Evolutionary conservation across 1,140 invertebrate genomes (phyloP).

Genomic region (Maconellicoccus hirsutus): DNA sequence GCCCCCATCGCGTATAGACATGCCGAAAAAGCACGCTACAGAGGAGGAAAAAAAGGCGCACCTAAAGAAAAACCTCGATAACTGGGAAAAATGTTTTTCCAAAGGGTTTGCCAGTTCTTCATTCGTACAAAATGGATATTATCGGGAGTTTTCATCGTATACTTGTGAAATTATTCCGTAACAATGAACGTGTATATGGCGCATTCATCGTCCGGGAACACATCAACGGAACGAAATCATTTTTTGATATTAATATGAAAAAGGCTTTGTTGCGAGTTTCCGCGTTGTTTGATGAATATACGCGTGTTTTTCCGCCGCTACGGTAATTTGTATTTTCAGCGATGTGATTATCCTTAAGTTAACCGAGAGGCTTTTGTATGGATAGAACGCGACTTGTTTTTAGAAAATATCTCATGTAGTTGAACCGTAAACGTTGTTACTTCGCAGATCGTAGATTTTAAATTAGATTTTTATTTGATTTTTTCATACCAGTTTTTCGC

Average conservation of each 20-base stretch:
- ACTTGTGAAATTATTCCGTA: conserved; percentile 5
- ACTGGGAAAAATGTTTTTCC: conserved; percentile 3
- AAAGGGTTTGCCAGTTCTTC: not conserved
- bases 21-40: no score
- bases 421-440: conserved; percentile 8
- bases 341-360: not conserved
- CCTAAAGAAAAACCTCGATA: not conserved
- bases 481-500: not conserved
- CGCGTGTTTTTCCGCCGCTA: not conserved
- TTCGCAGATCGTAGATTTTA: not conserved
- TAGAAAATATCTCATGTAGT: not conserved
- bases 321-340: not conserved
- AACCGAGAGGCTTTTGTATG: not conserved
- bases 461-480: not conserved
- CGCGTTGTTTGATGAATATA: not conserved
- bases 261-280: not conserved
- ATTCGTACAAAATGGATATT: not conserved
- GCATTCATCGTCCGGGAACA: no score
- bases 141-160: conserved; percentile 7
- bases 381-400: not conserved
- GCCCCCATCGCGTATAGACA: no score
- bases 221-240: not conserved
- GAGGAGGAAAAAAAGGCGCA: no score
- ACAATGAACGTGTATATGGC: not conserved
- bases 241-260: conserved; percentile 9